Base-by-base conservation (phyloP, 2,797 vertebrate genomes). In the Spinibarbus caldwelli region DNA sequence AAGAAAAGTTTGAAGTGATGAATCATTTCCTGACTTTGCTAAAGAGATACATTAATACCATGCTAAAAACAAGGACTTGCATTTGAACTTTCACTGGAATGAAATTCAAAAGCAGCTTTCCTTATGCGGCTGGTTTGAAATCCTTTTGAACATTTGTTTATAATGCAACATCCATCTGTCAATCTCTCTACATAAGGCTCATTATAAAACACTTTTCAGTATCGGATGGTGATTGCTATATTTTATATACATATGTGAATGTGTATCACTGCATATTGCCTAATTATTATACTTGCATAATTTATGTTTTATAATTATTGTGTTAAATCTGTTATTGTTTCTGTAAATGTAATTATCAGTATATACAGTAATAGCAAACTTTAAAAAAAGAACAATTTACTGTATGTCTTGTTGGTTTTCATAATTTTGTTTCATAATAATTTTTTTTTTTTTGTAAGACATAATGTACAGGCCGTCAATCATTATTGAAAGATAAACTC, bases 1-100 rank as follows among this genome's bases (percentile, higher is more conserved):
- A 83, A 54, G 64, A 85, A 88, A 85, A 86, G 80, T 12, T 10
- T 70, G 43, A 54, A 54, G 26, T 29, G 78, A 85, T 88, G 82
- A 86, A 80, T 87, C 87, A 90, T 85, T 66, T 88, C 81, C 87
- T 90, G 84, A 12, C 52, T 84, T 67, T 23, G 6, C 34, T 36
- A 71, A 84, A 57, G 38, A 62, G 54, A 49, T 11, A 7, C 29
- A 45, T 62, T 19, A 38, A 83, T 45, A 36, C 34, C 34, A 17
- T 7, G 34, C 34, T 29, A 71, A 41, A 68, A 80, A 82, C 54
- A 62, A 49, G 43, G 9, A 49, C 23, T 66, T 29, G 62, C 14
- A 26, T 31, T 64, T 26, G 5, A 78, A 41, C 38, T 34, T 49
- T 52, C 4, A 34, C 4, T 17, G 36, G 38, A 64, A 26, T 64